Conservation (phyloP, 2,113 vertebrate genomes). For the Thunnus maccoyii region DNA sequence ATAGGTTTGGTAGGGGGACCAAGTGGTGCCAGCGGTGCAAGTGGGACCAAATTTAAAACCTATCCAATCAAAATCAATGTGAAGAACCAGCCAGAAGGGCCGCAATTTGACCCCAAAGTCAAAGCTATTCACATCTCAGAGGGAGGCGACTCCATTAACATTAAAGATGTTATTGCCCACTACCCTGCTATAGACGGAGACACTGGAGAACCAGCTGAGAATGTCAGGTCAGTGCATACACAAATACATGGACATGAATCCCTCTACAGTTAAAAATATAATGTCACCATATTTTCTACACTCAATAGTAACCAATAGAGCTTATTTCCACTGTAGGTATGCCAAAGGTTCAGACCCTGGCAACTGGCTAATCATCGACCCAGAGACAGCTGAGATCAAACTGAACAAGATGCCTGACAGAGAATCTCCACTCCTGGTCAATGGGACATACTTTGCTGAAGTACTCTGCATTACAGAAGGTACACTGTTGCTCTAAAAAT, state of each 20-base stretch:
- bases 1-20: not conserved
- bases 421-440: conserved; percentile 85
- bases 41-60: conserved; percentile 35
- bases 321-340: conserved; percentile 82
- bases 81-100: conserved; percentile 88
- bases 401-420: conserved; percentile 88
- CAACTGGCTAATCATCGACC: conserved; percentile 90
- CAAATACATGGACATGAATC: not conserved
- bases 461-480: conserved; percentile 89
- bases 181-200: conserved; percentile 90
- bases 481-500: conserved; percentile 66
- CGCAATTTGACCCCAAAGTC: conserved; percentile 85
- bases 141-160: conserved; percentile 56
- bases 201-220: conserved; percentile 85
- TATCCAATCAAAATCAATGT: conserved; percentile 87
- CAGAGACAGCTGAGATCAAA: conserved; percentile 87
- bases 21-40: rapidly evolving
- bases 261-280: not conserved
- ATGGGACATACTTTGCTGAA: conserved; percentile 89
- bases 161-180: conserved; percentile 75
- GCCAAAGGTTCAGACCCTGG: conserved; percentile 87
- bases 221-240: conserved; percentile 87
- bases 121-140: conserved; percentile 83
- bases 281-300: not conserved
- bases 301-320: not conserved